Percentiles rank a stretch among this genome's conserved stretches.
phyloP scores from a whole-genome alignment of 2,888 invertebrate species.

The Synergus japonicus region DNA sequence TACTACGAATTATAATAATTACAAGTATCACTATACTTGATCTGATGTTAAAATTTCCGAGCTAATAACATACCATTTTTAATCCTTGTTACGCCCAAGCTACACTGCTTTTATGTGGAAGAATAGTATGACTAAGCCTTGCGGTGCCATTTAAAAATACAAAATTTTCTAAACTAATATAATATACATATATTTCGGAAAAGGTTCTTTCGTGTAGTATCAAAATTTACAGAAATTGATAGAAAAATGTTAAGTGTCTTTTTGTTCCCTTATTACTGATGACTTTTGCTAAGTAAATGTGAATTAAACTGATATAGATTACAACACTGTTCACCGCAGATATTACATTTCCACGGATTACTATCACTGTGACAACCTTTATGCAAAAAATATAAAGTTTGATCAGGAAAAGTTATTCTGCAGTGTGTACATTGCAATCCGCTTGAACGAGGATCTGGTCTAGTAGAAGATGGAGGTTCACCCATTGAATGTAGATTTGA shows the following conservation, averaged over 20 bases:
- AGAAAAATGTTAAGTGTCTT: background rate
- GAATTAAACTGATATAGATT: slow-evolving; percentile 98
- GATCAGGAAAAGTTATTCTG: slow-evolving; percentile 94
- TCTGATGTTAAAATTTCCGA: background rate
- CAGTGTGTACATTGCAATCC: slow-evolving; percentile 92
- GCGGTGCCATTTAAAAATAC: background rate
- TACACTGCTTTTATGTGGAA: background rate
- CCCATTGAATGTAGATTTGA: slow-evolving; percentile 77
- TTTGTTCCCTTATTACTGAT: slow-evolving; percentile 80
- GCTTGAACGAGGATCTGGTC: slow-evolving; percentile 80
- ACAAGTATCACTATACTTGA: background rate
- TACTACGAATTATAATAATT: background rate
- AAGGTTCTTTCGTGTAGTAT: background rate
- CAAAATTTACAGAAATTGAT: slow-evolving; percentile 1
- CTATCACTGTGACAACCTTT: slow-evolving; percentile 98
- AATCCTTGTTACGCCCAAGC: background rate
- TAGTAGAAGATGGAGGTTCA: slow-evolving; percentile 83
- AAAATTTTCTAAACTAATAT: background rate
- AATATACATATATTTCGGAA: background rate
- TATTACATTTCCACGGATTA: slow-evolving; percentile 98
- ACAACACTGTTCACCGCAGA: slow-evolving; percentile 96
- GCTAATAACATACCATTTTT: background rate
- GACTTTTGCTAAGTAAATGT: slow-evolving; percentile 95
- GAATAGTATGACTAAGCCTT: background rate
- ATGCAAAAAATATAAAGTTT: slow-evolving; percentile 97